These are phyloP conservation scores for Bubo scandiacus DNA, from an alignment of 2,113 vertebrate species.

Conservation along the genomic window DNA sequence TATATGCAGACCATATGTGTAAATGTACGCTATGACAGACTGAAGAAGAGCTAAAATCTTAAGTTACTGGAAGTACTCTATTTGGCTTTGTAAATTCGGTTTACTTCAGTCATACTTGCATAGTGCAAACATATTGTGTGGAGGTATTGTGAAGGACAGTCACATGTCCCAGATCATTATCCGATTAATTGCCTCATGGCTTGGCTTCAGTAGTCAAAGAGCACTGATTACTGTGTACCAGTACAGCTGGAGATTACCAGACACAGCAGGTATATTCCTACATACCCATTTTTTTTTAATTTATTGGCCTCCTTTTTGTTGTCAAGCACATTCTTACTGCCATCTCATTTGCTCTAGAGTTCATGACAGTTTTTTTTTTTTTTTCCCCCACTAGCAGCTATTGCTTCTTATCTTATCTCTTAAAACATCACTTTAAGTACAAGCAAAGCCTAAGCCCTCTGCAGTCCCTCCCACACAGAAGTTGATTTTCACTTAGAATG, in stretches of 20 bases:
- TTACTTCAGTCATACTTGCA: neutral
- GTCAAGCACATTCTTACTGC: neutral
- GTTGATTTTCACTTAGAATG: neutral
- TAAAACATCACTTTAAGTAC: neutral
- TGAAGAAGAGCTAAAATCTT: neutral
- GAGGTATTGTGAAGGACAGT: neutral
- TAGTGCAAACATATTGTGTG: neutral
- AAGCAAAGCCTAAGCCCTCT: neutral
- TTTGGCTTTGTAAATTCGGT: neutral
- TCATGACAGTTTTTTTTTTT: neutral
- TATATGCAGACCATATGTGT: neutral
- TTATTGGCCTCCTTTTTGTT: neutral
- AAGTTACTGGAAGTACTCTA: neutral
- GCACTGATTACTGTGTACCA: neutral
- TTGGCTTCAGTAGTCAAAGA: neutral
- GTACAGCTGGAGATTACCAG: neutral
- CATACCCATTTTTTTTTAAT: neutral
- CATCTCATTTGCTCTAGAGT: rapidly evolving
- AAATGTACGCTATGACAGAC: neutral
- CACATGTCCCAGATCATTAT: neutral
- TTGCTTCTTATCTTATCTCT: neutral
- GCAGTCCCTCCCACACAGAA: neutral
- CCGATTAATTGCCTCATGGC: neutral
- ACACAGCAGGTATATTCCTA: neutral
- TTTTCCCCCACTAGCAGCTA: rapidly evolving